phyloP scores from a whole-genome alignment of 1,140 invertebrate genomes.

The Homarus americanus region DNA sequence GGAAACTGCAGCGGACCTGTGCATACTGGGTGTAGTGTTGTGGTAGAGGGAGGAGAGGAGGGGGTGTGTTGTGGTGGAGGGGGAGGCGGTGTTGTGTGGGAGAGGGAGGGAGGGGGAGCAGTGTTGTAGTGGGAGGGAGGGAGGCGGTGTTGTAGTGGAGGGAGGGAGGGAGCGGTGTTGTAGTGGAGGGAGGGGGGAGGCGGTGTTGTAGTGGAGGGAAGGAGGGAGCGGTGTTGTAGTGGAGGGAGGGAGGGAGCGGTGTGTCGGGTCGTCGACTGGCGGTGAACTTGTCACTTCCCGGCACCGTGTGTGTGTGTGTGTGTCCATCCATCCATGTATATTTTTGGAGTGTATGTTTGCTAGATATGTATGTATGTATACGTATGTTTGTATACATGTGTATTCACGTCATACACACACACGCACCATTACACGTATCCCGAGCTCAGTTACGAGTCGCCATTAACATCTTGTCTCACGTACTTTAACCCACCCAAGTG shows the following conservation, averaged over 20 bases:
- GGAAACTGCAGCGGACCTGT: too few species aligned
- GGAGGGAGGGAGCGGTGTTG: background rate
- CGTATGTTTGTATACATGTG: background rate
- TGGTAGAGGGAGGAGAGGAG: too few species aligned
- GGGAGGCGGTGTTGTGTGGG: too few species aligned
- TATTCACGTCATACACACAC: too few species aligned
- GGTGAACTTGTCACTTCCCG: slow-evolving; percentile 16
- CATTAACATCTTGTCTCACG: too few species aligned
- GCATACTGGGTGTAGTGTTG: too few species aligned
- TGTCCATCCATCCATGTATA: background rate
- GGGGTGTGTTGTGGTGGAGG: too few species aligned
- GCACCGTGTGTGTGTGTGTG: slow-evolving; percentile 10
- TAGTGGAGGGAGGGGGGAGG: background rate
- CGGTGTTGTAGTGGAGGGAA: background rate
- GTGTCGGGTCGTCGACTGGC: slow-evolving; percentile 41
- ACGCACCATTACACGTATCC: too few species aligned
- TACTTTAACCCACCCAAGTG: too few species aligned
- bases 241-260: background rate
- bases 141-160: background rate
- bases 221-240: background rate
- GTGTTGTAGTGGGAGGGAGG: background rate
- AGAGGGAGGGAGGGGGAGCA: too few species aligned
- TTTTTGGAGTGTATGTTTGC: background rate
- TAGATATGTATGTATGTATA: background rate
- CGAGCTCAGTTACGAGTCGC: too few species aligned